Evolutionary conservation across 2,888 invertebrate genomes (phyloP), one percentile per base, ranked within the genome.

Genomic region (Drosophila neotestacea): DNA sequence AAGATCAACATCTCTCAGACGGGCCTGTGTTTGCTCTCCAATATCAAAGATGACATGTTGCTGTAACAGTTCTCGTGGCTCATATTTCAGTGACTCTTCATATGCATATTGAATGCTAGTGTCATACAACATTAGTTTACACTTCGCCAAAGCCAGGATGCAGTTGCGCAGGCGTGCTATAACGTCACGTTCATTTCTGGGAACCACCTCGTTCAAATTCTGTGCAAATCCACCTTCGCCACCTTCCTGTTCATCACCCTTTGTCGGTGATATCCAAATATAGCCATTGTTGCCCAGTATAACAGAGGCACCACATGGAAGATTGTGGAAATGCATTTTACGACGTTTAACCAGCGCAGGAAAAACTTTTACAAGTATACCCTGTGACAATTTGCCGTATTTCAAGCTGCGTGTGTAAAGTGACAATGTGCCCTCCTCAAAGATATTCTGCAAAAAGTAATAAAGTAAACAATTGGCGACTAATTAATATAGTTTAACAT

Each of bases 231-330:
- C 97, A 38, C 96, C 96, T 28, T 95, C 95, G 48, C 94, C 94
- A 46, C 94, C 94, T 70, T 95, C 90, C 77, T 93, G 93, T 32
- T 95, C 95, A 56, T 95, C 94, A 47, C 94, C 93, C 6, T 94
- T 93, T 5, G 93, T 94, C 0, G 97, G 96, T 65, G 96, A 96
- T 64, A 99, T 96, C 98, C 98, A 99, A 73, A 99, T 95, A 88
- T 96, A 98, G 0, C 99, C 99, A 92, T 99, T 99, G 91, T 98
- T 98, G 6, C 99, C 99, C 28, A 99, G 94, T 68, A 99, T 98
- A 27, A 99, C 93, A 68, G 97, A 97, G 0, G 97, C 97, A 0
- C 99, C 99, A 91, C 97, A 97, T 0, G 97, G 95, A 60, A 99
- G 93, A 92, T 96, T 96, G 91, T 99, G 98, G 90, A 99, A 99